These are phyloP conservation scores for Clivina fossor DNA, from an alignment of 2,888 invertebrate genomes.

Conservation along the genomic window DNA sequence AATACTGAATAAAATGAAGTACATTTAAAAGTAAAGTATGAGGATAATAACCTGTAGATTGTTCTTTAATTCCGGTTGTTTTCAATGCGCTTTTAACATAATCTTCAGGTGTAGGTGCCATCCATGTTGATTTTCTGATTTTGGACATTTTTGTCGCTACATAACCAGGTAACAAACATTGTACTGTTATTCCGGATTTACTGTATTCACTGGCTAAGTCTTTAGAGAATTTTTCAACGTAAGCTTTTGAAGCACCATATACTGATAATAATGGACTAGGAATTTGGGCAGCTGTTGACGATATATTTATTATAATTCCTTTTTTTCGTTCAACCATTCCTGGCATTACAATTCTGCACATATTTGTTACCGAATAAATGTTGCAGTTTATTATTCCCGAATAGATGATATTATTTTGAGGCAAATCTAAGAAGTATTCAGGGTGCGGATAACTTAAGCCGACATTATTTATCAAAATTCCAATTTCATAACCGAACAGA, in stretches of 20 bases:
- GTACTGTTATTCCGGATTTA: slow-evolving; percentile 72
- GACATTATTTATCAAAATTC: slow-evolving; percentile 89
- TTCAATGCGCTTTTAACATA: slow-evolving; percentile 73
- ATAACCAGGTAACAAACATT: slow-evolving; percentile 83
- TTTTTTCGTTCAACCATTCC: slow-evolving; percentile 78
- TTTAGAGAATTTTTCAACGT: slow-evolving; percentile 77
- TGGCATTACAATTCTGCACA: slow-evolving; percentile 84
- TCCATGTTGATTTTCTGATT: slow-evolving; percentile 69
- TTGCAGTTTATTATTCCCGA: slow-evolving; percentile 75
- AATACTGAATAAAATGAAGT: slow-evolving; percentile 54
- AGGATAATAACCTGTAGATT: slow-evolving; percentile 76
- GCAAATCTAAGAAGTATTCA: slow-evolving; percentile 71
- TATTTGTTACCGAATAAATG: slow-evolving; percentile 75
- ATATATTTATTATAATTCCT: slow-evolving; percentile 88
- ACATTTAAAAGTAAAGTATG: slow-evolving; percentile 63
- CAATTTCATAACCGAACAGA: slow-evolving; percentile 76
- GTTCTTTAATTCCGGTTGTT: slow-evolving; percentile 68
- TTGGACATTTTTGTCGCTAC: slow-evolving; percentile 92
- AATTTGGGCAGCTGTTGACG: slow-evolving; percentile 78
- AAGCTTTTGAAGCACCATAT: slow-evolving; percentile 89
- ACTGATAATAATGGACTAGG: slow-evolving; percentile 82
- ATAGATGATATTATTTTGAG: slow-evolving; percentile 58
- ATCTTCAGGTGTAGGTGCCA: slow-evolving; percentile 73
- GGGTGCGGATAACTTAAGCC: slow-evolving; percentile 85
- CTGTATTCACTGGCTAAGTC: slow-evolving; percentile 76